Base-by-base conservation (phyloP, 2,113 vertebrate genomes). In the Tapirus terrestris region DNA sequence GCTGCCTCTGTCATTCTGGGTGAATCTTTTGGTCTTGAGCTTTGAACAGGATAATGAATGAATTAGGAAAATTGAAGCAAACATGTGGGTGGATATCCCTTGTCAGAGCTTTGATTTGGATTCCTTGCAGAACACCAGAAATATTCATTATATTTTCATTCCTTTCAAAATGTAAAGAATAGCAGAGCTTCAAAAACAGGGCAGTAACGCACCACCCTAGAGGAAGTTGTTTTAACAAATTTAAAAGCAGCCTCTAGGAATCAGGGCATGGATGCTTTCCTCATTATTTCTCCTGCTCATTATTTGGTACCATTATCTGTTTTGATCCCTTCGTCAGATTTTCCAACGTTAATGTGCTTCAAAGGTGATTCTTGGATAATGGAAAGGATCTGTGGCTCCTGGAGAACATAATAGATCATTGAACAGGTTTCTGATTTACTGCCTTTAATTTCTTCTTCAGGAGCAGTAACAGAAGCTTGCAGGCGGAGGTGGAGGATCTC, bases 81-180 rank as follows among this genome's bases (percentile, higher is more conserved):
- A 95, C 83, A 72, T 76, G 75, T 94, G 87, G 89, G 92, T 96
- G 92, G 93, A 88, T 92, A 75, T 92, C 65, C 65, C 60, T 93
- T 96, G 89, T 94, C 87, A 89, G 68, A 90, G 89, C 86, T 97
- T 92, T 96, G 89, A 95, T 96, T 96, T 83, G 25, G 61, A 92
- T 94, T 96, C 83, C 76, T 98, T 96, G 70, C 31, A 95, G 39
- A 96, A 93, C 72, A 91, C 87, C 87, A 96, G 90, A 96, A 97
- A 96, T 92, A 93, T 81, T 87, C 63, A 77, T 97, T 97, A 77
- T 90, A 88, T 95, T 97, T 97, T 77, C 89, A 91, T 90, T 91
- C 51, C 45, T 97, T 90, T 96, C 72, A 95, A 97, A 97, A 92
- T 36, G 29, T 65, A 89, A 95, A 97, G 94, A 96, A 88, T 45